phyloP scores from a whole-genome alignment of 2,888 invertebrate genomes.

The Aspidiotus destructor region DNA sequence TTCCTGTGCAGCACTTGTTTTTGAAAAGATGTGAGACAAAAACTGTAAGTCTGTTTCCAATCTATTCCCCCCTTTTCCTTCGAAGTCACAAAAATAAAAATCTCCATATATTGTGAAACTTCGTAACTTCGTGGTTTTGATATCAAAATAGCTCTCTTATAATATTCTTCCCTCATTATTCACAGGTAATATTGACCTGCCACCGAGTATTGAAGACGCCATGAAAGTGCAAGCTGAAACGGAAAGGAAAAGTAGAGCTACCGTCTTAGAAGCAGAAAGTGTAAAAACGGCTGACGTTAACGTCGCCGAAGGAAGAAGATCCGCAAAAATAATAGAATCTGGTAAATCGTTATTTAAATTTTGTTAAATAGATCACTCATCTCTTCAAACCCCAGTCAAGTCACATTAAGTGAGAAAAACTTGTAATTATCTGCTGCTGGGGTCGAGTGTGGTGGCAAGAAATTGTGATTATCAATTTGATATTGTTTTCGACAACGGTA shows the following conservation, averaged over 20 bases:
- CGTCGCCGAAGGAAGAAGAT: slow-evolving; percentile 91
- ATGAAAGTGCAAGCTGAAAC: slow-evolving; percentile 99
- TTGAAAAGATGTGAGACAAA: too few species aligned
- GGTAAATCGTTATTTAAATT: slow-evolving; percentile 45
- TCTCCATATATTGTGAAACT: too few species aligned
- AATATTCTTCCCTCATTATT: background rate
- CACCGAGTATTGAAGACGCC: slow-evolving; percentile 87
- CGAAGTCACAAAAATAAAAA: too few species aligned
- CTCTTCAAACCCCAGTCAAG: background rate
- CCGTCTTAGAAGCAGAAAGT: slow-evolving; percentile 95
- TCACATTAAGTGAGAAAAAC: too few species aligned
- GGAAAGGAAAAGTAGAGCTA: slow-evolving; percentile 89
- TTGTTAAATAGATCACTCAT: background rate
- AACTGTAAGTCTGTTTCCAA: too few species aligned
- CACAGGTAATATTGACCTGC: slow-evolving; percentile 48
- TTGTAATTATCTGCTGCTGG: background rate
- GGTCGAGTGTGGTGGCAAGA: background rate
- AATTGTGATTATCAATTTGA: too few species aligned
- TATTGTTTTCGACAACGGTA: too few species aligned
- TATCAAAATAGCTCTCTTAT: background rate
- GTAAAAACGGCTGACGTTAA: slow-evolving; percentile 85
- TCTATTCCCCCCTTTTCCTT: too few species aligned
- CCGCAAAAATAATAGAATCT: slow-evolving; percentile 81
- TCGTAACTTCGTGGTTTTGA: too few species aligned
- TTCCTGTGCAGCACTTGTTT: too few species aligned